Evolutionary conservation across 2,797 vertebrate genomes (phyloP).

Genomic region (Hemitrygon akajei): DNA sequence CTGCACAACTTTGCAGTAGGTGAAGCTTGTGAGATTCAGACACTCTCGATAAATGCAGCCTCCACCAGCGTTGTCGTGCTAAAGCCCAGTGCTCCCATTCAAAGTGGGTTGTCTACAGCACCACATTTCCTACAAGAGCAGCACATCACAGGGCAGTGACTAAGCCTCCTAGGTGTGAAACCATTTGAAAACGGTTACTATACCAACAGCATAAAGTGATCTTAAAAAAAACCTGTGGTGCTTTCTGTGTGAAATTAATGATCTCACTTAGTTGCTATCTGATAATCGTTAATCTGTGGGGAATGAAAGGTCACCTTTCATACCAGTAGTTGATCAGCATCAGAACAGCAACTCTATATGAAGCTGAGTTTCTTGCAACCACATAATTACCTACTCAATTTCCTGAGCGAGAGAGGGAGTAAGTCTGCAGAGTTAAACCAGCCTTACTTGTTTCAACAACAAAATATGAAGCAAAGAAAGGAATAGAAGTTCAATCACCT

Average conservation of each 20-base stretch:
- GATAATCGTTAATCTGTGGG: constrained; percentile 4
- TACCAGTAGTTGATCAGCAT: constrained; percentile 1
- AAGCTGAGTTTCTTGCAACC: neutral
- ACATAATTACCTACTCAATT: constrained; percentile 31
- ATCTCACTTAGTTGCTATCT: constrained; percentile 28
- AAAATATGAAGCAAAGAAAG: neutral
- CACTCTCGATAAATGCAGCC: neutral
- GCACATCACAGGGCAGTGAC: neutral
- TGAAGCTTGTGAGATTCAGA: neutral
- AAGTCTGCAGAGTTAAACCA: neutral
- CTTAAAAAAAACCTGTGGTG: neutral
- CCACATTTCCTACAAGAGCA: neutral
- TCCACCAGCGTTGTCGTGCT: neutral
- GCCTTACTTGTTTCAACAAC: constrained; percentile 22
- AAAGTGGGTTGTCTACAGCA: neutral
- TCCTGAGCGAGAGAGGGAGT: neutral
- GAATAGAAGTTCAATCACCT: constrained; percentile 12
- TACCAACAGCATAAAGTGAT: constrained; percentile 8
- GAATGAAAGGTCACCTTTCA: neutral
- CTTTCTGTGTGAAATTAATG: constrained; percentile 20
- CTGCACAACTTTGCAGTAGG: neutral
- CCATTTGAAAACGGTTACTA: neutral
- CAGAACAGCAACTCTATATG: constrained; percentile 9
- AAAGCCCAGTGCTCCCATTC: neutral
- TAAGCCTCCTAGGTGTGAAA: too few relatives aligned